Evolutionary conservation across 2,888 invertebrate genomes (phyloP), one percentile per base, ranked within the genome.

Genomic region (Megastigmus dorsalis): DNA sequence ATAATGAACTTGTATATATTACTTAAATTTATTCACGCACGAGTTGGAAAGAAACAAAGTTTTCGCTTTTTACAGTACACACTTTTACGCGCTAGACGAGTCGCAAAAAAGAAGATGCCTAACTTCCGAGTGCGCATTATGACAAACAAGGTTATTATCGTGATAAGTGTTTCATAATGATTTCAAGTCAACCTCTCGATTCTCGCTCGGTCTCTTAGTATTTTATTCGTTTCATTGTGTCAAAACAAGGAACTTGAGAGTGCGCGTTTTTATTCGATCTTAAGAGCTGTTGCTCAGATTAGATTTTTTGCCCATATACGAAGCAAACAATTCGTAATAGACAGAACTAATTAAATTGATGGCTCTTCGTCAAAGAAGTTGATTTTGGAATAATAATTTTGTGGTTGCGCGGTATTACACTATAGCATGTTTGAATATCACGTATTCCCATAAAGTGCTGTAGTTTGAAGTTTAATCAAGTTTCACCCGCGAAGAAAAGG

Each of bases 101-200:
- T 28, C 4, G 50, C 54, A 66, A 66, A 66, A 72, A 59, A 36
- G 15, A 57, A n/a, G 6, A n/a, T 33, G 28, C n/a, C 18, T 57
- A 28, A 43, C 26, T 65, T 72, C 50, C 59, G 50, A 65, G 72
- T 59, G 9, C 38, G 30, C 9, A 30, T 33, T 52, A 45, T 48
- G 66, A 67, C 15, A 60, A 67, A 67, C 54, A 60, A 57, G 52
- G 63, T 48, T 71, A 57, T 66, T 73, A 60, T 52, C 43, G 60
- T 60, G 26, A n/a, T 38, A 43, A 66, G 43, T 20, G 36, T 36
- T n/a, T 48, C 18, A 15, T 72, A 20, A 45, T 36, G 30, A 48
- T 60, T 52, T 54, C 66, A 73, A 36, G 41, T 38, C 57, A 57
- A 6, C 38, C 50, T 36, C 23, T 72, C 33, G 30, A n/a, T 41